These are phyloP conservation scores for Epistrophe grossulariae DNA, from an alignment of 2,888 invertebrate species.

Conservation along the genomic window DNA sequence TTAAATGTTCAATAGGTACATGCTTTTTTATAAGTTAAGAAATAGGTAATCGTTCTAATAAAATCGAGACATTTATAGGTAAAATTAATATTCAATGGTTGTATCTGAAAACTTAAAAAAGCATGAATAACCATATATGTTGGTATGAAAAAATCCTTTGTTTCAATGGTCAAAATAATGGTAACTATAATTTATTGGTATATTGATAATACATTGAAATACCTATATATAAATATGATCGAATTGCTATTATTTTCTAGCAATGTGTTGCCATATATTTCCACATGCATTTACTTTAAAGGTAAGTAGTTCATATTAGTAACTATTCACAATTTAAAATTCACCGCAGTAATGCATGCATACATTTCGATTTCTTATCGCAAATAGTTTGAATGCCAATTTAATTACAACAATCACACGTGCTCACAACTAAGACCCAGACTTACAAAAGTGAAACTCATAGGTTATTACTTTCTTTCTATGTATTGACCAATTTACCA, in stretches of 20 bases:
- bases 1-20: too few relatives aligned
- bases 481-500: conserved; percentile 14
- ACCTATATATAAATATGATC: too few relatives aligned
- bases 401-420: conserved; percentile 29
- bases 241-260: background rate
- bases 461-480: conserved; percentile 44
- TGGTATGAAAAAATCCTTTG: too few relatives aligned
- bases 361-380: conserved; percentile 54
- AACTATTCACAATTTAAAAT: conserved; percentile 26
- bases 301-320: conserved; percentile 3
- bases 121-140: too few relatives aligned
- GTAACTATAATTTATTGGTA: too few relatives aligned
- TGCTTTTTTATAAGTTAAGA: too few relatives aligned
- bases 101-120: too few relatives aligned
- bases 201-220: too few relatives aligned
- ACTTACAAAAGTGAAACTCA: conserved; percentile 63
- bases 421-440: conserved; percentile 26
- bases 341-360: conserved; percentile 29
- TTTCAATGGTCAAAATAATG: too few relatives aligned
- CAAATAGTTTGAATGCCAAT: conserved; percentile 57
- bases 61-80: background rate
- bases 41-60: background rate
- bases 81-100: too few relatives aligned
- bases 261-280: conserved; percentile 5
- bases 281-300: conserved; percentile 8